These are phyloP conservation scores for Himalopsyche kuldschensis DNA, from an alignment of 2,888 invertebrate genomes.

Conservation along the genomic window DNA sequence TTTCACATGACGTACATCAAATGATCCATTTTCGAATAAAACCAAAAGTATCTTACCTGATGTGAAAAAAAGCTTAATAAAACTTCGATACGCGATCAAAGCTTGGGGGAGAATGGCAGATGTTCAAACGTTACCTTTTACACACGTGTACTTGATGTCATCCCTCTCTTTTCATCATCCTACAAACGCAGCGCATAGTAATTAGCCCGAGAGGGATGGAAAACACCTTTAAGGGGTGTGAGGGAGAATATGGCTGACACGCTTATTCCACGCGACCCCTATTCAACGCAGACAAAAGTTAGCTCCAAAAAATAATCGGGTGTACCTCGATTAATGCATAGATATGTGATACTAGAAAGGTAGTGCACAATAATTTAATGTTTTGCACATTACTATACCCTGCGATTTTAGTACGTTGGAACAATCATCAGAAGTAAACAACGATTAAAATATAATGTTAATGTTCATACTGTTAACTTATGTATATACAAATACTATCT, in stretches of 20 bases:
- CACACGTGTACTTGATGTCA: constrained; percentile 25
- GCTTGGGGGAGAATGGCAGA: constrained; percentile 27
- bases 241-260: constrained; percentile 25
- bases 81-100: constrained; percentile 20
- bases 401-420: neutral
- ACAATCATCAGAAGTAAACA: neutral
- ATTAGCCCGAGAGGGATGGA: constrained; percentile 2
- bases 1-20: neutral
- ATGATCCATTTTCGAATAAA: neutral
- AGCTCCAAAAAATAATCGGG: constrained; percentile 23
- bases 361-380: constrained; percentile 6
- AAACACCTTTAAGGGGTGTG: neutral
- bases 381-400: constrained; percentile 7
- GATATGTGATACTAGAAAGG: constrained; percentile 28
- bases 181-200: neutral
- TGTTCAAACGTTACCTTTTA: constrained; percentile 21
- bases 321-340: constrained; percentile 22
- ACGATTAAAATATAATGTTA: neutral
- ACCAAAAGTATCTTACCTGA: constrained; percentile 3
- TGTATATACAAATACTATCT: too few species aligned
- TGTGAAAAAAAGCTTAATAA: constrained; percentile 30
- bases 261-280: constrained; percentile 37
- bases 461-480: too few species aligned
- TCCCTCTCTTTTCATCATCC: constrained; percentile 10
- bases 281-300: constrained; percentile 25